phyloP scores from a whole-genome alignment of 2,797 vertebrate species.

The Fundulus diaphanus region DNA sequence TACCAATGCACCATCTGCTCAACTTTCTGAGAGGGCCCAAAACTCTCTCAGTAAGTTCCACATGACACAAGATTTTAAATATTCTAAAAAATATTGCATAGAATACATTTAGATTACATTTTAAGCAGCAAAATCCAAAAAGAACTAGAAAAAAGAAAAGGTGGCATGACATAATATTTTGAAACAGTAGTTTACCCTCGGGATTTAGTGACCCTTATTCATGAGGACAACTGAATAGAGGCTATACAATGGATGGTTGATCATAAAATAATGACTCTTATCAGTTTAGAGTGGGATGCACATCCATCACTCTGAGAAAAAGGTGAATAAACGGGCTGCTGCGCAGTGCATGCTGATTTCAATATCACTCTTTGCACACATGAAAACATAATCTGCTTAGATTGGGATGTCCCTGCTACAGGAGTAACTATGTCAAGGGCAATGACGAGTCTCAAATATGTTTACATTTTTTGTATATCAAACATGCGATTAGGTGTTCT shows the following conservation, averaged over 20 bases:
- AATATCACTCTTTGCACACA: constrained; percentile 66
- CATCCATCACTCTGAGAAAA: constrained; percentile 77
- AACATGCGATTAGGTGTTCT: constrained; percentile 42
- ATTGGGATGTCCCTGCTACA: constrained; percentile 50
- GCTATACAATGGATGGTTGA: constrained; percentile 74
- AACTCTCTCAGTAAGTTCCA: constrained; percentile 90
- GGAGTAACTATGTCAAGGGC: constrained; percentile 68
- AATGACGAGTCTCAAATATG: constrained; percentile 50
- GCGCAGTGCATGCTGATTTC: constrained; percentile 73
- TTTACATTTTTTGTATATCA: constrained; percentile 63
- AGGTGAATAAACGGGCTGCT: constrained; percentile 63
- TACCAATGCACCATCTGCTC: constrained; percentile 87
- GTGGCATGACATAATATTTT: constrained; percentile 22
- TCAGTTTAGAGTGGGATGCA: constrained; percentile 65
- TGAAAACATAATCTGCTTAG: constrained; percentile 72
- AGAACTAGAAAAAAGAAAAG: background rate
- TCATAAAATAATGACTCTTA: constrained; percentile 81
- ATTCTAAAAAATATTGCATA: constrained; percentile 64
- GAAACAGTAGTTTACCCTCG: constrained; percentile 23
- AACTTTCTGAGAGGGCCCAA: constrained; percentile 92
- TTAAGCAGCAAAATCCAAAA: background rate
- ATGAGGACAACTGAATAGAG: constrained; percentile 59
- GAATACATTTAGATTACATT: constrained; percentile 32
- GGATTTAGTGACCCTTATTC: constrained; percentile 60
- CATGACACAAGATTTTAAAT: constrained; percentile 76